phyloP scores from a whole-genome alignment of 2,888 invertebrate species.

The Cryptocheilus praepositus region DNA sequence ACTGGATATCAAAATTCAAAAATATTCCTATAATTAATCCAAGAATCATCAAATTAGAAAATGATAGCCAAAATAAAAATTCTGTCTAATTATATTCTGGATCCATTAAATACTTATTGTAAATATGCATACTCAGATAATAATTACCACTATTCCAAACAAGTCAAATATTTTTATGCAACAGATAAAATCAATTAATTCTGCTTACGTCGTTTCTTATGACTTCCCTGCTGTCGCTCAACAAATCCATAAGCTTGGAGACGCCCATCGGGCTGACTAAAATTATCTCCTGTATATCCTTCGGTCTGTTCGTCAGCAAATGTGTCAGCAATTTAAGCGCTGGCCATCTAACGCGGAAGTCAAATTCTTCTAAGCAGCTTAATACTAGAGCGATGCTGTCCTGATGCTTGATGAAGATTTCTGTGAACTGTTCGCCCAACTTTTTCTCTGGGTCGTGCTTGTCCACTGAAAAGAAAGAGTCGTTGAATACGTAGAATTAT shows the following conservation, averaged over 20 bases:
- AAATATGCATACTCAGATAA: too few relatives aligned
- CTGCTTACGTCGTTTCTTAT: slow-evolving; percentile 90
- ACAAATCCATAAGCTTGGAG: slow-evolving; percentile 96
- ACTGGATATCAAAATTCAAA: too few relatives aligned
- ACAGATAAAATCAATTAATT: not conserved
- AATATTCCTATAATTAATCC: too few relatives aligned
- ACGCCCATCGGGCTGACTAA: slow-evolving; percentile 97
- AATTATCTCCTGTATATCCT: slow-evolving; percentile 91
- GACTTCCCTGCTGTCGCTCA: slow-evolving; percentile 95
- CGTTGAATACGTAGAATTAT: too few relatives aligned
- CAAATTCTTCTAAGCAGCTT: slow-evolving; percentile 93
- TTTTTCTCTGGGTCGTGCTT: slow-evolving; percentile 75
- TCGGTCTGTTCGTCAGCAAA: slow-evolving; percentile 89
- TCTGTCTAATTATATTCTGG: too few relatives aligned
- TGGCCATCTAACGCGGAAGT: slow-evolving; percentile 94
- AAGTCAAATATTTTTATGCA: too few relatives aligned
- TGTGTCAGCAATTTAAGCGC: slow-evolving; percentile 92
- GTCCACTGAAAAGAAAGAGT: slow-evolving; percentile 55
- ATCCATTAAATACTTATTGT: too few relatives aligned
- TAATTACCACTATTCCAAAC: too few relatives aligned
- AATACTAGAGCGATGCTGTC: slow-evolving; percentile 90
- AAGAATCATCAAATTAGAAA: too few relatives aligned
- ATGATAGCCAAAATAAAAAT: too few relatives aligned
- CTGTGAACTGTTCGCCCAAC: slow-evolving; percentile 95
- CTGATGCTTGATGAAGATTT: slow-evolving; percentile 94